phyloP scores from a whole-genome alignment of 2,888 invertebrate genomes.

The Hartigia nigra region DNA sequence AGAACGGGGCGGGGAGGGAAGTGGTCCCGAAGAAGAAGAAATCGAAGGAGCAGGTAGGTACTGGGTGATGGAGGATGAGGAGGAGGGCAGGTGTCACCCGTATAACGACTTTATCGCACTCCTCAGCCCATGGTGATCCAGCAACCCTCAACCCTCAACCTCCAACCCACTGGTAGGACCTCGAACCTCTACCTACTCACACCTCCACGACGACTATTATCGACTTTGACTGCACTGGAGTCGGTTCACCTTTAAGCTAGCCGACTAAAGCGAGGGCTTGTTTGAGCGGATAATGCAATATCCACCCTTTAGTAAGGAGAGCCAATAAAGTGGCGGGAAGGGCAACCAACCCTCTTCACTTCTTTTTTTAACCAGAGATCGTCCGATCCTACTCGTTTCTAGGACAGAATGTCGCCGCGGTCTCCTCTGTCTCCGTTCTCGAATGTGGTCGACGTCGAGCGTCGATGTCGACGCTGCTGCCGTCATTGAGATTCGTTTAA shows the following conservation, averaged over 20 bases:
- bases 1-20: slow-evolving; percentile 16
- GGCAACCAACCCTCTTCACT: slow-evolving; percentile 28
- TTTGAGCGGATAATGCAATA: slow-evolving; percentile 57
- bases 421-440: background rate
- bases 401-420: background rate
- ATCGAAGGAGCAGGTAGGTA: slow-evolving; percentile 20
- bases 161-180: slow-evolving; percentile 27
- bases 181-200: slow-evolving; percentile 39
- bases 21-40: background rate
- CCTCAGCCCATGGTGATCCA: slow-evolving; percentile 29
- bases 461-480: background rate
- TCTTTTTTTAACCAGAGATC: slow-evolving; percentile 17
- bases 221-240: slow-evolving; percentile 51
- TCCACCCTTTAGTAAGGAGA: slow-evolving; percentile 46
- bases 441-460: background rate
- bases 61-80: slow-evolving; percentile 26
- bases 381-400: background rate
- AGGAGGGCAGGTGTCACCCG: slow-evolving; percentile 57
- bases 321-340: slow-evolving; percentile 45
- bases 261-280: slow-evolving; percentile 48
- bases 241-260: slow-evolving; percentile 54
- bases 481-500: background rate
- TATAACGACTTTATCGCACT: slow-evolving; percentile 62
- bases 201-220: slow-evolving; percentile 54
- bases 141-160: slow-evolving; percentile 13